These are phyloP conservation scores for Semnornis frantzii DNA, from an alignment of 2,113 vertebrate genomes.

Conservation along the genomic window DNA sequence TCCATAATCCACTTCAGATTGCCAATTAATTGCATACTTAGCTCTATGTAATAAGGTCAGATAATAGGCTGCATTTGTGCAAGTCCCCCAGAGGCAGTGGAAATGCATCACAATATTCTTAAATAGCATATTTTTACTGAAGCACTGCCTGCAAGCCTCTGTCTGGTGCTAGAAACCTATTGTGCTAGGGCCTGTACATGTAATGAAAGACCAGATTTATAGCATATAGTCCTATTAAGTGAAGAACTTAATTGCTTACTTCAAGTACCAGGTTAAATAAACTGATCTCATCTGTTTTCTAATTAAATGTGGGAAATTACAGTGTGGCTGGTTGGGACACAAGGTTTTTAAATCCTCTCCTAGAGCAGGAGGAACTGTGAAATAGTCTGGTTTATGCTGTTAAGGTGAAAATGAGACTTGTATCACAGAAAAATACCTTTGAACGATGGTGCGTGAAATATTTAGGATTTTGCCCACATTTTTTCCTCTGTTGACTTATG, in stretches of 20 bases:
- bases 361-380: neutral
- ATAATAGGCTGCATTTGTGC: constrained; percentile 36
- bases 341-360: neutral
- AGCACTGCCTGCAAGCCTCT: constrained; percentile 1
- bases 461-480: neutral
- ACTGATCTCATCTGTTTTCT: constrained; percentile 54
- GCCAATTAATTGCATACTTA: constrained; percentile 51
- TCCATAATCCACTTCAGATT: constrained; percentile 47
- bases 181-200: neutral
- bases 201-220: constrained; percentile 28
- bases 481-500: neutral
- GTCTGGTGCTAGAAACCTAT: neutral
- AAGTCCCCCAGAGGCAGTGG: constrained; percentile 8
- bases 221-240: constrained; percentile 10
- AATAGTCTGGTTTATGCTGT: neutral
- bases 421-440: neutral
- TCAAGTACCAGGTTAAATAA: constrained; percentile 45
- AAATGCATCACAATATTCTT: constrained; percentile 49
- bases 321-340: neutral
- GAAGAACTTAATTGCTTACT: constrained; percentile 55
- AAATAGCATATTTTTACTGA: constrained; percentile 41
- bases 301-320: constrained; percentile 49
- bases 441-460: neutral
- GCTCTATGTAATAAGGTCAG: constrained; percentile 22
- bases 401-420: neutral